Conservation (phyloP, 2,113 vertebrate genomes). For the Emydocephalus ijimae region DNA sequence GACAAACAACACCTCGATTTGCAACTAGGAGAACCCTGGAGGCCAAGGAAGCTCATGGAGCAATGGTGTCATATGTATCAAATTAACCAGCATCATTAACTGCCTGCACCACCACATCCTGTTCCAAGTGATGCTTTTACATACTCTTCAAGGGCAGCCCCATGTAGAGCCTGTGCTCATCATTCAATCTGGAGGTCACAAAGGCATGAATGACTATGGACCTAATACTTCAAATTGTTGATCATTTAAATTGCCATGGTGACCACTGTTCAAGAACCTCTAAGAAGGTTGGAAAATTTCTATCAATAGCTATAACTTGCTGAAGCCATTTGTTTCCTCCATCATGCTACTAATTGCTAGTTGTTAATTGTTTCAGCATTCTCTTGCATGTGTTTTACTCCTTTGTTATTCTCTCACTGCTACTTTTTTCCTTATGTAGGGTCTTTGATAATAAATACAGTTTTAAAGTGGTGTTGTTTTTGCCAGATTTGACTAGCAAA, state of each 20-base stretch:
- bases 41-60: background rate
- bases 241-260: background rate
- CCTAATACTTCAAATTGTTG: background rate
- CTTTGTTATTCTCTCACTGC: background rate
- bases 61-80: background rate
- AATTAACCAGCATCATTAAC: background rate
- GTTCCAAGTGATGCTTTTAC: background rate
- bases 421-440: background rate
- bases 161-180: background rate
- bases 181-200: background rate
- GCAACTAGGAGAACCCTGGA: background rate
- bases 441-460: background rate
- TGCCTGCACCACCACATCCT: background rate
- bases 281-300: background rate
- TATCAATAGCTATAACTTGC: background rate
- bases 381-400: background rate
- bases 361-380: background rate
- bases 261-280: background rate
- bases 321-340: background rate
- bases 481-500: background rate
- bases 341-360: background rate
- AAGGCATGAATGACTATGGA: background rate
- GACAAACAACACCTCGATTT: background rate
- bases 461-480: background rate
- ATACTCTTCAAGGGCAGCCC: background rate